Conservation (phyloP, 2,888 invertebrate species). For the Tachina fera region DNA sequence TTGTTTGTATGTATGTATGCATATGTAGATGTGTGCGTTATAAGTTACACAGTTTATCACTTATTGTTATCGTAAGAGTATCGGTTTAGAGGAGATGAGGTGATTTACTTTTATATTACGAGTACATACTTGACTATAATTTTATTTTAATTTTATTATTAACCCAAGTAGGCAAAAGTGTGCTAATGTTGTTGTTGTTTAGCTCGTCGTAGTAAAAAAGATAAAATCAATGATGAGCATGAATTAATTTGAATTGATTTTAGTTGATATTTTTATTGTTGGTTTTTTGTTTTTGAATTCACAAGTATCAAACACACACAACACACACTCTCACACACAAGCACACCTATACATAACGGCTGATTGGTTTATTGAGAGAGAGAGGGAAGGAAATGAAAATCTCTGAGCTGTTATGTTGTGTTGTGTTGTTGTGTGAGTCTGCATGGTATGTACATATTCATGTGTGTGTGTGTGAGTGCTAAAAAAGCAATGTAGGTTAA, state of each 20-base stretch:
- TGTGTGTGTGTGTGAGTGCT: conserved; percentile 25
- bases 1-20: conserved; percentile 43
- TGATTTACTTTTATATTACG: conserved; percentile 18
- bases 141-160: conserved; percentile 41
- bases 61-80: conserved; percentile 54
- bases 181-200: conserved; percentile 16
- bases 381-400: conserved; percentile 22
- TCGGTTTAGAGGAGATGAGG: conserved; percentile 13
- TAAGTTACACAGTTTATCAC: conserved; percentile 64
- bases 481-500: conserved; percentile 62
- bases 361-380: conserved; percentile 17
- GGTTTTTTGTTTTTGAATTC: conserved; percentile 36
- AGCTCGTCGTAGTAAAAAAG: conserved; percentile 19
- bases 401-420: neutral
- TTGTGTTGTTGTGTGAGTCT: neutral
- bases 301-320: neutral
- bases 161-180: conserved; percentile 23
- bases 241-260: conserved; percentile 66
- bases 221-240: conserved; percentile 62
- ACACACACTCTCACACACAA: neutral
- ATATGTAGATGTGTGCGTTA: conserved; percentile 31
- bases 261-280: conserved; percentile 48
- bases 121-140: conserved; percentile 13
- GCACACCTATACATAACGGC: neutral
- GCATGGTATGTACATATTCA: neutral